Percentiles rank a stretch among this genome's conserved stretches.
phyloP scores from a whole-genome alignment of 2,888 invertebrate species.

The Argyresthia goedartella region DNA sequence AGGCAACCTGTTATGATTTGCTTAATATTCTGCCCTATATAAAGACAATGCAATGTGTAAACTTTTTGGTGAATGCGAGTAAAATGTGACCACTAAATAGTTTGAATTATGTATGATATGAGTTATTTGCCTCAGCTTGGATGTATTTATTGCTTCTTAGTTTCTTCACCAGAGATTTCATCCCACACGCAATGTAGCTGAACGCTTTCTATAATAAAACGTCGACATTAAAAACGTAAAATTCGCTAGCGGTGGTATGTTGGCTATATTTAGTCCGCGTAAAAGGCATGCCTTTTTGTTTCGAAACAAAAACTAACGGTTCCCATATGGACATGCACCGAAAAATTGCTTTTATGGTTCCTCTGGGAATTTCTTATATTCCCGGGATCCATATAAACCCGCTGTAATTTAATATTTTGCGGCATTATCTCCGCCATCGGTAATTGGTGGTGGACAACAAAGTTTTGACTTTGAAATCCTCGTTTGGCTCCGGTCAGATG shows the following conservation, averaged over 20 bases:
- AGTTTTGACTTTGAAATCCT: background rate
- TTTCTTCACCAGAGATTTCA: background rate
- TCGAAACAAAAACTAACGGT: background rate
- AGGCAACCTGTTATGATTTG: too few relatives aligned
- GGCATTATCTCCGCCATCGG: too few relatives aligned
- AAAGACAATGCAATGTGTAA: too few relatives aligned
- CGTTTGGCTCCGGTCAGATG: slow-evolving; percentile 3
- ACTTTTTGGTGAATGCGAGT: too few relatives aligned
- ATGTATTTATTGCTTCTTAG: background rate
- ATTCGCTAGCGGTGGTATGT: background rate
- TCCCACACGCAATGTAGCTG: background rate
- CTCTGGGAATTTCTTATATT: too few relatives aligned
- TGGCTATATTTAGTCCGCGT: background rate
- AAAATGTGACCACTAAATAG: too few relatives aligned
- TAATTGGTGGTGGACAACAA: background rate
- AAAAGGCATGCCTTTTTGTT: background rate
- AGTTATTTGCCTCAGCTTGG: background rate
- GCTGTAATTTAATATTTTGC: too few relatives aligned
- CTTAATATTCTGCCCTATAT: too few relatives aligned
- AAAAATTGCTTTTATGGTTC: too few relatives aligned
- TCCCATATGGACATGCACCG: too few relatives aligned
- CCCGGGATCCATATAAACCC: too few relatives aligned
- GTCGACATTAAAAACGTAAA: background rate
- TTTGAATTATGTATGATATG: too few relatives aligned
- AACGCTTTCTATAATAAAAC: background rate